phyloP scores from a whole-genome alignment of 2,797 vertebrate species.

The Typhlichthys eigenmanni region DNA sequence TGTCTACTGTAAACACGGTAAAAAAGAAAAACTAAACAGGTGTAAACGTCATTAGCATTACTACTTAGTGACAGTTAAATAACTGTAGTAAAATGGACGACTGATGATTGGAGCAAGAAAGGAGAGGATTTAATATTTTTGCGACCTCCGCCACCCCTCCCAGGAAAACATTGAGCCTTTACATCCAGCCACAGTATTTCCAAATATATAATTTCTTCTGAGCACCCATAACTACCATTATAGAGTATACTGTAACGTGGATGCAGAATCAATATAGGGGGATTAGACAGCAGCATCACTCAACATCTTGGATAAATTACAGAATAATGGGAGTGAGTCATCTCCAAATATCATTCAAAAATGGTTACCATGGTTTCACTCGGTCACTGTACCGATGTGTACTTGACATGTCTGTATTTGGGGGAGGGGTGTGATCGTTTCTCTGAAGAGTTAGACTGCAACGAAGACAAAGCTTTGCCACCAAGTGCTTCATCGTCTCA shows the following conservation, averaged over 20 bases:
- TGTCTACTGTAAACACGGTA: slow-evolving; percentile 98
- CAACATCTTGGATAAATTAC: slow-evolving; percentile 82
- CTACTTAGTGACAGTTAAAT: slow-evolving; percentile 86
- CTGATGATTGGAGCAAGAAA: slow-evolving; percentile 75
- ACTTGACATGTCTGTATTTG: slow-evolving; percentile 73
- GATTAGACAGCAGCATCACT: slow-evolving; percentile 80
- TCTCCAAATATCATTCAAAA: slow-evolving; percentile 65
- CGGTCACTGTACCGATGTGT: slow-evolving; percentile 68
- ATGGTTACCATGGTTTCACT: slow-evolving; percentile 69
- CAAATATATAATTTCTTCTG: slow-evolving; percentile 74
- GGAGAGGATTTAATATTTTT: slow-evolving; percentile 54
- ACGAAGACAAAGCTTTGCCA: slow-evolving; percentile 84
- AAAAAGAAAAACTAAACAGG: slow-evolving; percentile 86
- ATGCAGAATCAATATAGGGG: slow-evolving; percentile 73
- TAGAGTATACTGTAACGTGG: slow-evolving; percentile 71
- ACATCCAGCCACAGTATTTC: slow-evolving; percentile 68
- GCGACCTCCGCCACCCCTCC: slow-evolving; percentile 35
- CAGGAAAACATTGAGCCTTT: slow-evolving; percentile 67
- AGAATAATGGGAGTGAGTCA: slow-evolving; percentile 74
- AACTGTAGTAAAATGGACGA: slow-evolving; percentile 79
- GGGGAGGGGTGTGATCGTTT: slow-evolving; percentile 65
- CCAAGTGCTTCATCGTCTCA: slow-evolving; percentile 84
- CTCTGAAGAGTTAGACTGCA: slow-evolving; percentile 86
- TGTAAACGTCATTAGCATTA: slow-evolving; percentile 91
- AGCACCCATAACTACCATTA: slow-evolving; percentile 71